phyloP scores from a whole-genome alignment of 1,140 invertebrate genomes.

The Cydia fagiglandana region DNA sequence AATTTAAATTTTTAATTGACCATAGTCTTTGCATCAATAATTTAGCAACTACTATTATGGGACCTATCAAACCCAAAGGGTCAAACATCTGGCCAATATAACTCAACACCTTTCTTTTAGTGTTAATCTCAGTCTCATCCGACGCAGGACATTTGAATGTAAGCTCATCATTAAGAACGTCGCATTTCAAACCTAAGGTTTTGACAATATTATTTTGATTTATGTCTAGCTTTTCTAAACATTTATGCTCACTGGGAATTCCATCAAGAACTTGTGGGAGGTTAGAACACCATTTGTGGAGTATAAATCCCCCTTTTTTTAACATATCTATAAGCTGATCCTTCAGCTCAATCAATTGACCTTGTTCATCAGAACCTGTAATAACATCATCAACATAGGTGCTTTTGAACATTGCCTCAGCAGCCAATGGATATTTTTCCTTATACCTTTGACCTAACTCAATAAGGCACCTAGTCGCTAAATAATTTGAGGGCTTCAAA shows the following conservation, averaged over 20 bases:
- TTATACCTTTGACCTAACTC: constrained; percentile 9
- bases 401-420: too few species aligned
- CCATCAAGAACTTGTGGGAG: not conserved
- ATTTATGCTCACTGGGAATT: not conserved
- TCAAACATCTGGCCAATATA: not conserved
- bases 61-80: not conserved
- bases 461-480: constrained; percentile 18
- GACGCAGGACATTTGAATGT: not conserved
- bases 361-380: not conserved
- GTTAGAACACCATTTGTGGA: constrained; percentile 2
- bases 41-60: constrained; percentile 22
- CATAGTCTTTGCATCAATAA: too few species aligned
- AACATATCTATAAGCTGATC: not conserved
- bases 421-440: constrained; percentile 4
- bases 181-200: not conserved
- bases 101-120: constrained; percentile 1
- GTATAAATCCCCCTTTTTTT: not conserved
- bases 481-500: not conserved
- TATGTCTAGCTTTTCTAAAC: not conserved
- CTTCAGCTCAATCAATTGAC: not conserved
- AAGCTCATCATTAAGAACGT: not conserved
- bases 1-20: too few species aligned
- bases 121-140: not conserved
- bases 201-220: constrained; percentile 3
- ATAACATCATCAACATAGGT: too few species aligned